Evolutionary conservation across 2,888 invertebrate genomes (phyloP), one percentile per base, ranked within the genome.

Genomic region (Rhagonycha fulva): DNA sequence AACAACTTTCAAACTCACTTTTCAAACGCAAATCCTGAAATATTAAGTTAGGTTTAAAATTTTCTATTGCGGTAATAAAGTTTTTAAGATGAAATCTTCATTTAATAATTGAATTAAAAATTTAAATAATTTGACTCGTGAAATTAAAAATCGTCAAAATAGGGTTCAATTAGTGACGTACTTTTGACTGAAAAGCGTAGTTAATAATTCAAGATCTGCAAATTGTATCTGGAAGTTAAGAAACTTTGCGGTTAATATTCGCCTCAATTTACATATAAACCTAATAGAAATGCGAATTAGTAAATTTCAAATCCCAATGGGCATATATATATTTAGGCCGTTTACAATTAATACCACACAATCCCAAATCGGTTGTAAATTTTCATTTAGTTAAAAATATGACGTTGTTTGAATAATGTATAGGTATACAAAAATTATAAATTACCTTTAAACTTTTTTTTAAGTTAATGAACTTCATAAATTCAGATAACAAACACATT

Each of bases 281-380:
- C 81, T 80, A 81, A 81, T 81, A 81, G 81, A 81, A 81, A 80
- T 80, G 79, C 79, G 80, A 81, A 81, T 81, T 80, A 80, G 81
- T 72, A 76, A 78, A 76, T 75, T 78, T 76, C 72, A 66, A 71
- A 75, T 68, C 78, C 72, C 75, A 68, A 76, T 78, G 78, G 80
- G 63, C 68, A 75, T 75, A 80, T 80, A 76, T 79, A 79, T 80
- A 74, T 77, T 79, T 77, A 76, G 72, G 68, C 72, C 71, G 77
- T 77, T 76, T 76, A 76, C 76, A 79, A 79, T 80, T 78, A 79
- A 78, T 79, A 80, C 76, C 76, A 66, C 66, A 72, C 71, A 72
- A 70, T 77, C 74, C 77, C 77, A 73, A 75, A 77, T 73, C 77
- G 71, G 75, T 72, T 71, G 70, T 75, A 77, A 77, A 77, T 73